These are phyloP conservation scores for Zoanthus gigantus DNA, from an alignment of 92 coral and sea anemone species.

Conservation along the genomic window DNA sequence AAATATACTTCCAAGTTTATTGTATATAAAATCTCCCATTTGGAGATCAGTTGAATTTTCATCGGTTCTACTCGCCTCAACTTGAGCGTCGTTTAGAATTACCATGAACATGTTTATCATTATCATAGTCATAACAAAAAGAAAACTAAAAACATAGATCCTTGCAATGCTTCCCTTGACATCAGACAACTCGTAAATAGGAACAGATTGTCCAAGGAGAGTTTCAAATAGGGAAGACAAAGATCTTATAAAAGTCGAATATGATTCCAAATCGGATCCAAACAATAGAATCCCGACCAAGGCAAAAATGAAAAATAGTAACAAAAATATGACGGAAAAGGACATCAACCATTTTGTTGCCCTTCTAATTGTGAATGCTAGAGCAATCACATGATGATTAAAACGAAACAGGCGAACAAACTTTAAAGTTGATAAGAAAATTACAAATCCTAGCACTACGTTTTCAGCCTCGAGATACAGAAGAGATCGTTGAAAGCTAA, in stretches of 20 bases:
- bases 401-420: slow-evolving; percentile 14
- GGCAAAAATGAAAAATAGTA: neutral
- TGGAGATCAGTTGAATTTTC: neutral
- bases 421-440: slow-evolving; percentile 29
- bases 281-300: slow-evolving; percentile 17
- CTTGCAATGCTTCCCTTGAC: neutral
- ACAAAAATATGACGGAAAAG: slow-evolving; percentile 17
- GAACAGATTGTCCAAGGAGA: slow-evolving; percentile 15
- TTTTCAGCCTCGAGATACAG: slow-evolving; percentile 18
- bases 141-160: slow-evolving; percentile 11
- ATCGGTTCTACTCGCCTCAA: neutral
- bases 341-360: neutral
- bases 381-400: neutral
- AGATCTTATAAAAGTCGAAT: slow-evolving; percentile 13
- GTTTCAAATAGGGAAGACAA: slow-evolving; percentile 24
- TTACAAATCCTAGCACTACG: slow-evolving; percentile 1
- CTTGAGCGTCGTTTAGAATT: slow-evolving; percentile 26
- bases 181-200: slow-evolving; percentile 15
- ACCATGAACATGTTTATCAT: slow-evolving; percentile 26
- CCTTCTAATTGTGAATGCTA: slow-evolving; percentile 4
- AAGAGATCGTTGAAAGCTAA: slow-evolving; percentile 8
- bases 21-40: slow-evolving; percentile 16
- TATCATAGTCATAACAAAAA: slow-evolving; percentile 20
- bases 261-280: neutral
- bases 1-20: neutral